These are phyloP conservation scores for Nycticebus coucang DNA, from an alignment of 2,113 vertebrate genomes.

Conservation along the genomic window DNA sequence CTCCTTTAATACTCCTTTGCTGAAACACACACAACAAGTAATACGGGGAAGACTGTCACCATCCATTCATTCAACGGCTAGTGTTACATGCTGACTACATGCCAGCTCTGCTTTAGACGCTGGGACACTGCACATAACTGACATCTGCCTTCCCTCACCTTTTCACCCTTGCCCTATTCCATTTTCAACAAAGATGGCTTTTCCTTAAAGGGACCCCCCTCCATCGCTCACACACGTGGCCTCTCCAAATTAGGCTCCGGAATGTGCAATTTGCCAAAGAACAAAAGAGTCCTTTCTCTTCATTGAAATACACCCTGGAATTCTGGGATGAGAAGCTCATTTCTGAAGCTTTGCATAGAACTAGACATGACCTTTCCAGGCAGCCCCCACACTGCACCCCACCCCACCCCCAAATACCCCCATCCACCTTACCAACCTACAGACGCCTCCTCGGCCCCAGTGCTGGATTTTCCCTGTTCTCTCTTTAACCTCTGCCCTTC, in stretches of 20 bases:
- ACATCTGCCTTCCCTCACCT: slow-evolving; percentile 50
- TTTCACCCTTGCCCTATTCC: slow-evolving; percentile 35
- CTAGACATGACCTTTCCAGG: not conserved
- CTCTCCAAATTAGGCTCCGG: slow-evolving; percentile 36
- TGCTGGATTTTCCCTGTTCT: not conserved
- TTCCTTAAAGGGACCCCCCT: not conserved
- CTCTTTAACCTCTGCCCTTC: slow-evolving; percentile 42
- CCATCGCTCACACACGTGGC: slow-evolving; percentile 23
- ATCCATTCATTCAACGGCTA: not conserved
- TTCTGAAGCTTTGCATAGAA: not conserved
- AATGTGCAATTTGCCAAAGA: slow-evolving; percentile 47
- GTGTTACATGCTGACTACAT: not conserved
- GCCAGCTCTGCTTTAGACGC: not conserved
- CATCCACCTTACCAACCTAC: not conserved
- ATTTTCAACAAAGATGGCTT: slow-evolving; percentile 24
- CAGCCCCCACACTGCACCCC: not conserved
- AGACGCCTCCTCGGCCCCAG: not conserved
- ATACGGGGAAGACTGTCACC: not conserved
- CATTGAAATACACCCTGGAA: not conserved
- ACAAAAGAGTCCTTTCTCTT: slow-evolving; percentile 74
- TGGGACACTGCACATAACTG: not conserved
- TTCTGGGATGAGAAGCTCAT: not conserved
- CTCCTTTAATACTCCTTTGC: not conserved
- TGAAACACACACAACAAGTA: not conserved
- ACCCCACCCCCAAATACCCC: not conserved